Percentiles rank a stretch among this genome's conserved stretches.
Conservation (phyloP, 2,797 vertebrate genomes). For the Pterois miles region DNA sequence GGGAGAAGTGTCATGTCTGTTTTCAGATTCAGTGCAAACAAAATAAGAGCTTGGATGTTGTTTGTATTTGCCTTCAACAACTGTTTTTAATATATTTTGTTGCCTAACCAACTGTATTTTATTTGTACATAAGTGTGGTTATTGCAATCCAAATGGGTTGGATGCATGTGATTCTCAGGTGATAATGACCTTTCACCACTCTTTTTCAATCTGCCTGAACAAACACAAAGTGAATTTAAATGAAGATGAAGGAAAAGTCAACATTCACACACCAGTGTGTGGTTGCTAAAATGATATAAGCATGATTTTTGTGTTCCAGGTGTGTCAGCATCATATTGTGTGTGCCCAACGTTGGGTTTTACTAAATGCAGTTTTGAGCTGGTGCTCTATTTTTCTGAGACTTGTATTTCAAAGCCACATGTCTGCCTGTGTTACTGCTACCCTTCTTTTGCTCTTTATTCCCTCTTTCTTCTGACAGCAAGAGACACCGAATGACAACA, state of each 20-base stretch:
- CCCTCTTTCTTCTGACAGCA: conserved; percentile 18
- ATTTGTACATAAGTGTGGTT: too few relatives aligned
- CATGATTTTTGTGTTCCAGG: neutral
- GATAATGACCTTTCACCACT: too few relatives aligned
- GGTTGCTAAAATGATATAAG: neutral
- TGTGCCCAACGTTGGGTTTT: neutral
- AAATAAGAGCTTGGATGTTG: too few relatives aligned
- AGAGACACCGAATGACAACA: conserved; percentile 33
- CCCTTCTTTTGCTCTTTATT: neutral
- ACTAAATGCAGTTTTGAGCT: neutral
- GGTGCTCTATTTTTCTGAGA: conserved; percentile 14
- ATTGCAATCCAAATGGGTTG: too few relatives aligned
- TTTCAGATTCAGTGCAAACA: too few relatives aligned
- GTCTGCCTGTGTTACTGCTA: neutral
- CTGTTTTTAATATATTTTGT: too few relatives aligned
- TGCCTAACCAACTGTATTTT: too few relatives aligned
- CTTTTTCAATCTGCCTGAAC: too few relatives aligned
- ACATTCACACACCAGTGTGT: too few relatives aligned
- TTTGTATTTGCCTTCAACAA: too few relatives aligned
- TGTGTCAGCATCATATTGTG: neutral
- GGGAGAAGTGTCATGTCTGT: too few relatives aligned
- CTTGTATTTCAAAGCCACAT: conserved; percentile 10
- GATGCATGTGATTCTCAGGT: too few relatives aligned
- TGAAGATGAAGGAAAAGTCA: neutral
- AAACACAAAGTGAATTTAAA: neutral